A percentile compares a stretch with the other conserved stretches of the same genome.
Conservation (phyloP, 2,797 vertebrate species). For the Tympanoctomys barrerae region DNA sequence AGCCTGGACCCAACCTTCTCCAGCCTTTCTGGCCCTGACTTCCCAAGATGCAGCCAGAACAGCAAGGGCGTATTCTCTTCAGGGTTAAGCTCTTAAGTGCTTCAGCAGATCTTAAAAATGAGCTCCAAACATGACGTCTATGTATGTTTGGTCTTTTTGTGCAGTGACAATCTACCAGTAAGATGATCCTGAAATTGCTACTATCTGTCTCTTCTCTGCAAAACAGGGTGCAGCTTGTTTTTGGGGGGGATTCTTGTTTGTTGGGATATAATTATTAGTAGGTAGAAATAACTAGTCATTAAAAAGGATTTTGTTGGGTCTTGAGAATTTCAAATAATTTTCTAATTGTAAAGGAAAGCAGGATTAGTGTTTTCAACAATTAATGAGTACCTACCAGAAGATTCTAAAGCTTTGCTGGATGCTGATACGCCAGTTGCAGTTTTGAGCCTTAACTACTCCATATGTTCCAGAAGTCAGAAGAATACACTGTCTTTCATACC, state of each 20-base stretch:
- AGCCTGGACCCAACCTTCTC: background rate
- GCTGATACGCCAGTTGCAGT: rapidly evolving
- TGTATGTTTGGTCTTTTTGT: constrained; percentile 27
- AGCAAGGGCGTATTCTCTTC: background rate
- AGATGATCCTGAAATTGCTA: background rate
- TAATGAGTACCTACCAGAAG: background rate
- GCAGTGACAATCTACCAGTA: constrained; percentile 16
- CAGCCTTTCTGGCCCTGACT: background rate
- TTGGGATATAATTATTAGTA: background rate
- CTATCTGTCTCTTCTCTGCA: background rate
- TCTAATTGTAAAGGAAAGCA: background rate
- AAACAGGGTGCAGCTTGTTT: background rate
- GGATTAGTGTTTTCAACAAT: background rate
- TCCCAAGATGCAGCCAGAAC: background rate
- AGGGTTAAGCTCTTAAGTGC: background rate
- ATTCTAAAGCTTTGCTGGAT: background rate
- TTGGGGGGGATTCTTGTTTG: background rate
- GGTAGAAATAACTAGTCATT: background rate
- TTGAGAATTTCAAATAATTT: background rate
- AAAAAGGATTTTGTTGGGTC: background rate
- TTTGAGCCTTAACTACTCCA: background rate
- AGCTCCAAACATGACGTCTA: constrained; percentile 28
- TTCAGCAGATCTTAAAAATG: constrained; percentile 38
- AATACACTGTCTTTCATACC: background rate
- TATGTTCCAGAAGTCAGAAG: background rate